Conservation (phyloP, 2,113 vertebrate species). For the Phasianus colchicus region DNA sequence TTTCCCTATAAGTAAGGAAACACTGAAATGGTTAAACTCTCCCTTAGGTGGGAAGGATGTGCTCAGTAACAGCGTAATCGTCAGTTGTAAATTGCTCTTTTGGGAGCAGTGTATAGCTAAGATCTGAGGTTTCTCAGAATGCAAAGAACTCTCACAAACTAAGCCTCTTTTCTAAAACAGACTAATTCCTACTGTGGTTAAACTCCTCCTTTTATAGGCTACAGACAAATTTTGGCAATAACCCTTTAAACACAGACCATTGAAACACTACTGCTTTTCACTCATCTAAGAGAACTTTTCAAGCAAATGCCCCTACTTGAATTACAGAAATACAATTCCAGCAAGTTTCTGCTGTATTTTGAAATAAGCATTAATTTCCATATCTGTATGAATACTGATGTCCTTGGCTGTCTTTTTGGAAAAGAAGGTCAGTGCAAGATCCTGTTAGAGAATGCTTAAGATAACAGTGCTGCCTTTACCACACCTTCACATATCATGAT, state of each 20-base stretch:
- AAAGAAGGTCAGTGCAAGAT: background rate
- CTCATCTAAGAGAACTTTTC: background rate
- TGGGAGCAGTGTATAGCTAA: background rate
- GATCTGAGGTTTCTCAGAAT: background rate
- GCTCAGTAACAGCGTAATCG: background rate
- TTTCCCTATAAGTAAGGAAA: background rate
- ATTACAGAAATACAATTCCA: background rate
- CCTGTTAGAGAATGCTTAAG: background rate
- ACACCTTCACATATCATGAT: background rate
- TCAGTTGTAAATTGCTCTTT: background rate
- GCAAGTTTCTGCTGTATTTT: background rate
- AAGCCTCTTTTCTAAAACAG: background rate
- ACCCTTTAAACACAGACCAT: background rate
- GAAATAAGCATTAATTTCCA: background rate
- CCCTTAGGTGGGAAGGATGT: accelerated
- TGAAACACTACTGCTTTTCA: background rate
- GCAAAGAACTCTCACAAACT: background rate
- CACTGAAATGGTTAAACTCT: background rate
- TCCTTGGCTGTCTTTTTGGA: background rate
- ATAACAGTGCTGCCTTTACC: background rate
- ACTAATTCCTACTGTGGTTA: background rate
- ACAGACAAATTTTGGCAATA: background rate
- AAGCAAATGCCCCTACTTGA: background rate
- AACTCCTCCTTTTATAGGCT: background rate
- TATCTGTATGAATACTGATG: background rate